Evolutionary conservation across 2,888 invertebrate species (phyloP), one percentile per base, ranked within the genome.

Genomic region (Amblyteles armatorius): DNA sequence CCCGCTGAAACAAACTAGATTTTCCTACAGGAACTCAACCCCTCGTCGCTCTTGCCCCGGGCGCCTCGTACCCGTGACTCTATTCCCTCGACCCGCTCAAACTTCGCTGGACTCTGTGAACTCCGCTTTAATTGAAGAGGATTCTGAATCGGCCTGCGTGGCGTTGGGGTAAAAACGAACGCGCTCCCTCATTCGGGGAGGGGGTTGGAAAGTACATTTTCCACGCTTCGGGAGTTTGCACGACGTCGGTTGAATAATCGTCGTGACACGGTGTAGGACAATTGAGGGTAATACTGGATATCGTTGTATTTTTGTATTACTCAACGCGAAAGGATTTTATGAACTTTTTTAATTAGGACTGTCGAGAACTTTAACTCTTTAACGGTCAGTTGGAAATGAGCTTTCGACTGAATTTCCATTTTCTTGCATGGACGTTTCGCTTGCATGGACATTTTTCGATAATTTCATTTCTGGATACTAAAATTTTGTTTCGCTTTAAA

Each of bases 1-100:
- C 82, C 82, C 73, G 52, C 52, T 36, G 33, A 36, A 40, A 33
- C 63, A 67, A 29, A 52, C 73, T 71, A 67, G 71, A 82, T 71
- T 71, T 74, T 73, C 79, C 80, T 19, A 52, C 68, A 29, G 71
- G 67, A 79, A 69, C 52, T 40, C 76, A 52, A 44, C 67, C 22
- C 13, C 19, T 33, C 65, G 67, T 22, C n/a, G 26, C 26, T 13
- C 7, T 19, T 22, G n/a, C 63, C 29, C 3, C 63, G 63, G 63
- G 29, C 5, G 63, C 63, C 4, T 63, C 13, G 29, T 13, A 13
- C 33, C 33, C 63, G 29, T 33, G 26, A 29, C 29, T 63, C 13
- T 33, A n/a, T 63, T 33, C 33, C 3, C 29, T 63, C 57, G 22
- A 57, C 22, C 22, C 57, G 22, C 1, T 22, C 3, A 22, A 57